A percentile compares a stretch with the other conserved stretches of the same genome.
Conservation (phyloP, 2,113 vertebrate species). For the Platysteira castanea region DNA sequence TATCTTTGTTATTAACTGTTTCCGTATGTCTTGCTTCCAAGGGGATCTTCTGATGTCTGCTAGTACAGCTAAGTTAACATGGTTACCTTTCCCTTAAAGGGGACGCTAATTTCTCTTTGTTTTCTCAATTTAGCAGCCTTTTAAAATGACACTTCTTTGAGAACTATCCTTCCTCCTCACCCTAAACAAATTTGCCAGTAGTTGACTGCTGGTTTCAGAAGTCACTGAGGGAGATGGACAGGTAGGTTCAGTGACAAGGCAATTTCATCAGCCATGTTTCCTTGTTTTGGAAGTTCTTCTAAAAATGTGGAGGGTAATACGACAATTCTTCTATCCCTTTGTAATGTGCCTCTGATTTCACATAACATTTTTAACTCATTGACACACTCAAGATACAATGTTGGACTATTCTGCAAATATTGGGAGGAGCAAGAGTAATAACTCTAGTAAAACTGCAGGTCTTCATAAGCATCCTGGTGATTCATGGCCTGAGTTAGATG, state of each 20-base stretch:
- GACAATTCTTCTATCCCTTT: background rate
- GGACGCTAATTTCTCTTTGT: background rate
- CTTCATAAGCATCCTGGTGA: background rate
- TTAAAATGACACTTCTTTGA: background rate
- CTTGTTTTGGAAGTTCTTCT: background rate
- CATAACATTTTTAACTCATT: background rate
- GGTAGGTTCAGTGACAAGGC: background rate
- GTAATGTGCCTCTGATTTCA: background rate
- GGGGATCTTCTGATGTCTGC: background rate
- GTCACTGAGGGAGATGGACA: background rate
- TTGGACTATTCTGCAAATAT: background rate
- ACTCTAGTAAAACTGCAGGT: background rate
- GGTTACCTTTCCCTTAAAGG: background rate
- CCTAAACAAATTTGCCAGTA: background rate
- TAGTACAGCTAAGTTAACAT: background rate
- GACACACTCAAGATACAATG: background rate
- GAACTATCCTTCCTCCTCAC: background rate
- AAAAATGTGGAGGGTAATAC: background rate
- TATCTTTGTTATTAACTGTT: background rate
- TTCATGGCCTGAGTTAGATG: background rate
- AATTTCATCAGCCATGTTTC: background rate
- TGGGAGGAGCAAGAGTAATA: background rate
- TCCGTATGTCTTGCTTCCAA: background rate
- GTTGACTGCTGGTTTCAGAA: background rate
- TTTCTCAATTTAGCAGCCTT: background rate